Base-by-base conservation (phyloP, 1,140 invertebrate genomes). In the Glomeris maerens region DNA sequence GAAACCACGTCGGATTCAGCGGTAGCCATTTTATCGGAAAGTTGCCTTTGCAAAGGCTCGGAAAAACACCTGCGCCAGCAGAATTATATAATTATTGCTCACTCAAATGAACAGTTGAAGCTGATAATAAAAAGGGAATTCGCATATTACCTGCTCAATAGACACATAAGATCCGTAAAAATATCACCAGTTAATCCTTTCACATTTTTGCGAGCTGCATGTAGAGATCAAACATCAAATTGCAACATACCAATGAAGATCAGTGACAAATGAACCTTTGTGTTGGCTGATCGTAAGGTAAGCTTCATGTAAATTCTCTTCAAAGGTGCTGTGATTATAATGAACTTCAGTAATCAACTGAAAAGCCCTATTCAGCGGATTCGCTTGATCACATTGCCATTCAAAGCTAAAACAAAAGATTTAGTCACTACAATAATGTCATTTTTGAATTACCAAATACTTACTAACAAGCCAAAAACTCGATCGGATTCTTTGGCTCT, bases 171-270 rank as follows among this genome's bases (percentile, higher is more conserved):
- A 46, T 46, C 45, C 45, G 29, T 29, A 10, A 27, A 20, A 10
- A 46, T 27, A 20, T 46, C 45, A 3, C 45, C 45, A 23, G 22
- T 46, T 14, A 46, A 27, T 29, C 45, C 45, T 46, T 22, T 46
- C 5, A 29, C 25, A 3, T 27, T 27, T 46, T 46, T 4, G 4
- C 29, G 45, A 22, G 22, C 45, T 28, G 45, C 25, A n/a, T n/a
- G n/a, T n/a, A n/a, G n/a, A n/a, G n/a, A n/a, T n/a, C n/a, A n/a
- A n/a, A n/a, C n/a, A n/a, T n/a, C n/a, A n/a, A n/a, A n/a, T n/a
- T n/a, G n/a, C n/a, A n/a, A n/a, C n/a, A n/a, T n/a, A n/a, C n/a
- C n/a, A n/a, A n/a, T n/a, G n/a, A n/a, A n/a, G n/a, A n/a, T n/a
- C n/a, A n/a, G n/a, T n/a, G n/a, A n/a, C n/a, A n/a, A n/a, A n/a